Conservation (phyloP, 2,797 vertebrate genomes). For the Poliocrania exsul region DNA sequence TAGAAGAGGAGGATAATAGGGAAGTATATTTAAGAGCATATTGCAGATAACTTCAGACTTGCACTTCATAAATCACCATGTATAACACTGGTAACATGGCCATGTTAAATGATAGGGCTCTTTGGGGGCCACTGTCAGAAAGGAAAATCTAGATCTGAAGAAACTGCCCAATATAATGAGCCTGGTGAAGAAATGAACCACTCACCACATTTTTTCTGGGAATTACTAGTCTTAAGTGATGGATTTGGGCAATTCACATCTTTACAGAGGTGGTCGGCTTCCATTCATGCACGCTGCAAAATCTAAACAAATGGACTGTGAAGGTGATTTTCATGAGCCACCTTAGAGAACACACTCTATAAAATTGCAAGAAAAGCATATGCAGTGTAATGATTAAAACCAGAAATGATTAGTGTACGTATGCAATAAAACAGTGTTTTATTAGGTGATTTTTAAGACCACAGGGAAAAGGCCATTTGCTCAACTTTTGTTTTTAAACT, state of each 20-base stretch:
- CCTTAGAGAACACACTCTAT: not conserved
- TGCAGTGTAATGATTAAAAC: not conserved
- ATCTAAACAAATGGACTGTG: slow-evolving; percentile 27
- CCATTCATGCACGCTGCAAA: not conserved
- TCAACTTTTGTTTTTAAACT: not conserved
- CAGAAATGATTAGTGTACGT: not conserved
- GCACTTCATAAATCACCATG: not conserved
- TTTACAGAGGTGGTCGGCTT: not conserved
- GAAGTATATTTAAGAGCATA: not conserved
- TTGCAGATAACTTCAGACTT: not conserved
- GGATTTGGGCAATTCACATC: not conserved
- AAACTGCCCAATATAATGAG: not conserved
- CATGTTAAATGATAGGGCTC: not conserved
- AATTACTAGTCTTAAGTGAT: not conserved
- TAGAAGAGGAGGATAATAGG: not conserved
- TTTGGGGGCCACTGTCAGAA: not conserved
- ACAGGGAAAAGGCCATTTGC: not conserved
- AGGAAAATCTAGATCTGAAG: not conserved
- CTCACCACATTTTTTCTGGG: not conserved
- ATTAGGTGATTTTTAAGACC: slow-evolving; percentile 23
- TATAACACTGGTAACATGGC: not conserved
- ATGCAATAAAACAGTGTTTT: slow-evolving; percentile 4
- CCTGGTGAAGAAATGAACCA: not conserved
- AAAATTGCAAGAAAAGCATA: slow-evolving; percentile 9
- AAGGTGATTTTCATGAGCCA: slow-evolving; percentile 48